Evolutionary conservation across 2,113 vertebrate genomes (phyloP), one percentile per base, ranked within the genome.

Genomic region (Progne subis): DNA sequence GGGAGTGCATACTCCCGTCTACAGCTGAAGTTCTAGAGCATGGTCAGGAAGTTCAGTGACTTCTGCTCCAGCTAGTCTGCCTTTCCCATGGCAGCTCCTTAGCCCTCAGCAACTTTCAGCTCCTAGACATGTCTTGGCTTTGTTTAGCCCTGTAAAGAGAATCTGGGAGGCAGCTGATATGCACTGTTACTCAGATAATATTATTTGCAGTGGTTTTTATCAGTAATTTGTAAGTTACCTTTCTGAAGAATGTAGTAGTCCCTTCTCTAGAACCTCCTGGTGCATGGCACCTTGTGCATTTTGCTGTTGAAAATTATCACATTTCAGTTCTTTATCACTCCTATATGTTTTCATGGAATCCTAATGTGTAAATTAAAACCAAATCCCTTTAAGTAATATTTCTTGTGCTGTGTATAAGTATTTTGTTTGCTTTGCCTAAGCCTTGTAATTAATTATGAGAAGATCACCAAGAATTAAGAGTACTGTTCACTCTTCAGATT

Each of bases 211-310:
- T 49, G 43, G 1, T 26, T 84, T 94, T 89, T 47, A 20, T 74
- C 32, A 63, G 47, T 56, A 55, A 68, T 60, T 71, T 76, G 57
- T 85, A 64, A 75, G 59, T 57, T 75, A n/a, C 34, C 28, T 91
- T 86, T 82, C 41, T 61, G 39, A 21, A 84, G 52, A 83, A 53
- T 31, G 4, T 79, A 28, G 4, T 72, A 32, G 5, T 79, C 71
- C 23, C 14, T 52, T 86, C 46, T 82, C 14, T 78, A 74, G 86
- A 94, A 72, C 72, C 60, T 87, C 44, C n/a, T 89, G 89, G 92
- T 89, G 84, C 94, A 94, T 96, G 95, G 97, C 95, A 97, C 95
- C 63, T 97, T 31, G 6, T 95, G 76, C 92, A 64, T 97, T 87
- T 77, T 96, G 81, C 88, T 92, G 76, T 92, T 92, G 55, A 96